Base-by-base conservation (phyloP, 2,797 vertebrate genomes). In the Cyclura pinguis region DNA sequence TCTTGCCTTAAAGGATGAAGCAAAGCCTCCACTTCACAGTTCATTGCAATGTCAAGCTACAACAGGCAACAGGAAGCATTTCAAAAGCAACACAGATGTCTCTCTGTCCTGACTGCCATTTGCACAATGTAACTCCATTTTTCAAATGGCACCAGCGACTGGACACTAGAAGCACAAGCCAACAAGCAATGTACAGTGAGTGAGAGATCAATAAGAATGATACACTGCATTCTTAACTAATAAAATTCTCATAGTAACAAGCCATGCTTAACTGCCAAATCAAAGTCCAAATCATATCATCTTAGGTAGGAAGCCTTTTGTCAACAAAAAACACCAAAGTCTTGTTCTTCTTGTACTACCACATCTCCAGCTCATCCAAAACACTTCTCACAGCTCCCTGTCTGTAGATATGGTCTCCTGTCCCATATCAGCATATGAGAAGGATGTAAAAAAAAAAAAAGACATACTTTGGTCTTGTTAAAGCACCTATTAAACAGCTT, bases 31-130 rank as follows among this genome's bases (percentile, higher is more conserved):
- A 29, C 81, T 92, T 92, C 84, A 47, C 12, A 96, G 95, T 96
- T 96, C 93, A 96, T 80, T 0, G 81, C 92, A 94, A 94, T 95
- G 96, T 96, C 95, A 96, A 81, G 69, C 89, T 92, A 93, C 95
- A 96, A 94, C 95, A 93, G 95, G 94, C 93, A 85, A 91, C 91
- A 94, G 96, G 95, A 96, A 96, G 94, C 0, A 93, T 94, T 95
- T 94, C 89, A 88, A 93, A 91, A 93, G 93, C 86, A 92, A 92
- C 62, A 93, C 93, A 87, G 93, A 84, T 93, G 95, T 95, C 93
- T 91, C 91, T 94, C 92, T 93, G 94, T 94, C 92, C 93, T 12
- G 91, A 20, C 10, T 3, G 10, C 73, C 81, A 80, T 38, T 57
- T 59, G 55, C 2, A 84, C 84, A 72, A 0, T 6, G 85, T 57